phyloP scores from a whole-genome alignment of 2,888 invertebrate species.

The Merodon equestris region DNA sequence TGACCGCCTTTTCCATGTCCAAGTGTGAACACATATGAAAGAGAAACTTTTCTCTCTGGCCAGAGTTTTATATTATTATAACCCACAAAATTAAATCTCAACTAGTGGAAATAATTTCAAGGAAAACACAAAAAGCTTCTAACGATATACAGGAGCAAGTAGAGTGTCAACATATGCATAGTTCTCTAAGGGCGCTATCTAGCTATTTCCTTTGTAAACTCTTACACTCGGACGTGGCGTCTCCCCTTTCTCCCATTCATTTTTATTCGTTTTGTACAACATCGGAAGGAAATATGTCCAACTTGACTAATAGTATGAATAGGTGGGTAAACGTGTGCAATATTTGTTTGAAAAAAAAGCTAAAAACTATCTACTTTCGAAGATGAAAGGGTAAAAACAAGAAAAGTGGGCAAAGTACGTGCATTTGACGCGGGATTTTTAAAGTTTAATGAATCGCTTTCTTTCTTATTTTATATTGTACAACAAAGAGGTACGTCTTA shows the following conservation, averaged over 20 bases:
- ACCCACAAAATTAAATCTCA: conserved; percentile 46
- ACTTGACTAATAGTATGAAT: too few species aligned
- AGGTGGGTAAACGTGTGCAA: too few species aligned
- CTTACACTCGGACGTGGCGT: too few species aligned
- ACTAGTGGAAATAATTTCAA: conserved; percentile 41
- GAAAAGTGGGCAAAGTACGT: conserved; percentile 9
- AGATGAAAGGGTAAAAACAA: conserved; percentile 21
- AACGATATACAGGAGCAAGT: conserved; percentile 14
- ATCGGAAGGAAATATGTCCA: too few species aligned
- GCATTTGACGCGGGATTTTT: conserved; percentile 3
- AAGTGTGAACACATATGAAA: conserved; percentile 20
- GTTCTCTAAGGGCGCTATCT: too few species aligned
- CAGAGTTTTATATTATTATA: conserved; percentile 25
- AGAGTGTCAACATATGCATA: conserved; percentile 29
- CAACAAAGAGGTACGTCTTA: too few species aligned
- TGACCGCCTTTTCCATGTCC: neutral
- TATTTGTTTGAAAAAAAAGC: neutral
- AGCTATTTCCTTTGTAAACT: neutral
- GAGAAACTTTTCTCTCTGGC: conserved; percentile 5
- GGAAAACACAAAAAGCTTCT: conserved; percentile 14
- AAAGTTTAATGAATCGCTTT: too few species aligned
- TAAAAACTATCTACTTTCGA: conserved; percentile 9
- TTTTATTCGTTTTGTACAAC: too few species aligned
- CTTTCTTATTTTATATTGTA: neutral
- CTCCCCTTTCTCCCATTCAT: too few species aligned